Evolutionary conservation across 1,140 invertebrate species (phyloP).

Genomic region (Tetranychus cinnabarinus): DNA sequence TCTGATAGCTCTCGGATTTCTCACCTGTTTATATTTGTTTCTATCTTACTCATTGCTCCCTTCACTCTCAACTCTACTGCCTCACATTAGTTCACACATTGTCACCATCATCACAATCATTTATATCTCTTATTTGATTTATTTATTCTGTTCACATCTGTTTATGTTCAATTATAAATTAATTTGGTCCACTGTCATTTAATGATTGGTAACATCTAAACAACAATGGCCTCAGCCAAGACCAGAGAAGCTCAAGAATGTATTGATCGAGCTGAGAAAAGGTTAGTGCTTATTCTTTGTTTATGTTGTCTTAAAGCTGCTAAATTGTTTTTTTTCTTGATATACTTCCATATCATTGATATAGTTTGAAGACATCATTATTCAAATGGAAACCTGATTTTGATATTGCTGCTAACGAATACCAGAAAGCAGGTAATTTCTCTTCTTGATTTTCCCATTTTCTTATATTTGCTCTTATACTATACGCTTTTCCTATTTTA

Average conservation of each 20-base stretch:
- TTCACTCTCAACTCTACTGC: no score
- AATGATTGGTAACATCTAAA: no score
- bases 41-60: no score
- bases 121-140: no score
- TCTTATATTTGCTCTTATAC: no score
- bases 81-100: no score
- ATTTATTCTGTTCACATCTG: no score
- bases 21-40: no score
- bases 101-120: no score
- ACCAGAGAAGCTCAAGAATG: not conserved
- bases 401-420: slow-evolving; percentile 74
- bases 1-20: no score
- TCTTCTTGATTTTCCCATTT: not conserved
- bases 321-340: not conserved
- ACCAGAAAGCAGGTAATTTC: slow-evolving; percentile 57
- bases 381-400: slow-evolving; percentile 86
- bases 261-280: not conserved
- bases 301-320: not conserved
- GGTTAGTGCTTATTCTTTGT: not conserved
- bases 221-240: not conserved
- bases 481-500: not conserved
- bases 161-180: no score
- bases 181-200: no score
- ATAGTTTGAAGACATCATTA: slow-evolving; percentile 62
- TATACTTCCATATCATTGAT: not conserved